These are phyloP conservation scores for Rhagonycha fulva DNA, from an alignment of 2,888 invertebrate species.

Conservation along the genomic window DNA sequence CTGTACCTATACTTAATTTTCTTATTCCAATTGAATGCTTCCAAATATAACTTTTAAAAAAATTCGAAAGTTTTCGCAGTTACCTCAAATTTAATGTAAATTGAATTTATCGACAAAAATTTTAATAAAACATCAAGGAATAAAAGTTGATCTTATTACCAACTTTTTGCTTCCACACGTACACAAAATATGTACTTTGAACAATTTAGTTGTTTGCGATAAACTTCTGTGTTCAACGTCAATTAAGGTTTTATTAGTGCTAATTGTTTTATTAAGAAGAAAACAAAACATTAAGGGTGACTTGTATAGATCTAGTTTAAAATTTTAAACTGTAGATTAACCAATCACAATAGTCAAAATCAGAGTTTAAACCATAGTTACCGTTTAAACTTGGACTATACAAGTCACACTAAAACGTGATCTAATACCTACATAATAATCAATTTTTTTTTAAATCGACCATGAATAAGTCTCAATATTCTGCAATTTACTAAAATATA, in stretches of 20 bases:
- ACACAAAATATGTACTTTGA: constrained; percentile 14
- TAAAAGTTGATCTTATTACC: constrained; percentile 11
- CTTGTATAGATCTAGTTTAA: no score
- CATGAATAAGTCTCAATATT: neutral
- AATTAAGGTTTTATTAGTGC: constrained; percentile 32
- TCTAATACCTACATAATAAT: neutral
- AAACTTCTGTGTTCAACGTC: constrained; percentile 28
- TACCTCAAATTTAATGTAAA: neutral
- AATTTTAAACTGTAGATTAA: no score
- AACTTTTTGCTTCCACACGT: constrained; percentile 16
- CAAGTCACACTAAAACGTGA: no score
- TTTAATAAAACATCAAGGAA: constrained; percentile 6
- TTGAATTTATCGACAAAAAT: neutral
- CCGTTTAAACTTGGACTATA: no score
- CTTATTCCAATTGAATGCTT: neutral
- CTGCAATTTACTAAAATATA: neutral
- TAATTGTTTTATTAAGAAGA: constrained; percentile 29
- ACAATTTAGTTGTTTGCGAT: constrained; percentile 10
- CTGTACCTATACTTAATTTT: neutral
- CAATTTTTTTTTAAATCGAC: neutral
- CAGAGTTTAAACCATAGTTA: no score
- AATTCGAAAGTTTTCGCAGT: neutral
- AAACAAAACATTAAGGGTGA: constrained; percentile 8
- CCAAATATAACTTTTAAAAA: neutral
- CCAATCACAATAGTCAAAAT: no score